These are phyloP conservation scores for Cantharis nigra DNA, from an alignment of 2,888 invertebrate genomes.

Conservation along the genomic window DNA sequence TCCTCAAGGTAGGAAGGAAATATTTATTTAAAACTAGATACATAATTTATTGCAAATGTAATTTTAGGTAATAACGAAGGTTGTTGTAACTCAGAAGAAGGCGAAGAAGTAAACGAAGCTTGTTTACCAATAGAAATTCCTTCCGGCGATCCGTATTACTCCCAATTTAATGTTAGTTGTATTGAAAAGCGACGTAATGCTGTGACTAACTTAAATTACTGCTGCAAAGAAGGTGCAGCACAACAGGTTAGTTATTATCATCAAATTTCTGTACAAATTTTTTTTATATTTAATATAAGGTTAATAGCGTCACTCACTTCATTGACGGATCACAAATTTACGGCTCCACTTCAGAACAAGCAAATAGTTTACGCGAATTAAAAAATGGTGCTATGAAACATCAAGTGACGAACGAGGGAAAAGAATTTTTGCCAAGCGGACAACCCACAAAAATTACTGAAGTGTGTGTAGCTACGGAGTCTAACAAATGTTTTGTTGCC, in stretches of 20 bases:
- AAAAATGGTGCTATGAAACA: constrained; percentile 67
- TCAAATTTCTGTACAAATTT: neutral
- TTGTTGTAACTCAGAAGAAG: neutral
- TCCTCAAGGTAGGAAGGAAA: constrained; percentile 40
- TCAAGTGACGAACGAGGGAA: constrained; percentile 68
- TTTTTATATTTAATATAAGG: constrained; percentile 52
- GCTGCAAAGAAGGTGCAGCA: constrained; percentile 71
- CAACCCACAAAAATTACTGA: constrained; percentile 66
- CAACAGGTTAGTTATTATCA: constrained; percentile 62
- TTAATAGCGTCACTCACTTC: constrained; percentile 76
- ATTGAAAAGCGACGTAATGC: constrained; percentile 72
- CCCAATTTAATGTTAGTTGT: constrained; percentile 63
- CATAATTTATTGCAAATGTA: neutral
- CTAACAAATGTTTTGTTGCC: constrained; percentile 52
- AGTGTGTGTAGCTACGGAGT: constrained; percentile 67
- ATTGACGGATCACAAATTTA: constrained; percentile 76
- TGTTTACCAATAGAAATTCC: constrained; percentile 70
- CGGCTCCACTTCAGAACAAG: constrained; percentile 66
- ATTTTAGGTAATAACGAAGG: neutral
- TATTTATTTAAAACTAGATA: no score
- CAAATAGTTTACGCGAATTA: constrained; percentile 62
- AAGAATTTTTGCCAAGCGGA: constrained; percentile 68
- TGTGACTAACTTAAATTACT: constrained; percentile 60
- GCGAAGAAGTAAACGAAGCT: constrained; percentile 47
- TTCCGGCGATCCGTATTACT: constrained; percentile 65